phyloP scores from a whole-genome alignment of 2,797 vertebrate genomes.

The Phrynocephalus forsythii region DNA sequence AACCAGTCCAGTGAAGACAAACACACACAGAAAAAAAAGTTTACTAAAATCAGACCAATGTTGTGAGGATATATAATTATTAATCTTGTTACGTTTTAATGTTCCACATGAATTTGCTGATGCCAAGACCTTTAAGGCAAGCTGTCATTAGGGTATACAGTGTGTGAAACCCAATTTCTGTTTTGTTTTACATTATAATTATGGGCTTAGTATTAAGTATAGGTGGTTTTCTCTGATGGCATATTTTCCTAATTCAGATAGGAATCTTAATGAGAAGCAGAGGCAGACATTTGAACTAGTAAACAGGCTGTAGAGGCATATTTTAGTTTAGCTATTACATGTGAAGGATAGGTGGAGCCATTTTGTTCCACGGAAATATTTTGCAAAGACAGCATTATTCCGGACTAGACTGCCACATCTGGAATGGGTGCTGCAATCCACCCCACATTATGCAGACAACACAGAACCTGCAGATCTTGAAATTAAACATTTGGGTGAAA shows the following conservation, averaged over 20 bases:
- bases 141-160: constrained; percentile 38
- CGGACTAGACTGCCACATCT: background rate
- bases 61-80: constrained; percentile 15
- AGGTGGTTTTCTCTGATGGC: constrained; percentile 49
- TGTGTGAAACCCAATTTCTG: constrained; percentile 38
- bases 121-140: constrained; percentile 51
- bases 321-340: constrained; percentile 20
- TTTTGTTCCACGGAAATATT: background rate
- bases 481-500: background rate
- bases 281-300: constrained; percentile 29
- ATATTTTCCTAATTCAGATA: constrained; percentile 61
- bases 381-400: background rate
- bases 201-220: constrained; percentile 47
- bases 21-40: background rate
- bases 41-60: constrained; percentile 1
- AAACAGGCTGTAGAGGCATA: background rate
- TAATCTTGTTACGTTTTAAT: background rate
- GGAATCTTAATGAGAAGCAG: constrained; percentile 46
- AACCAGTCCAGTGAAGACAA: too few relatives aligned
- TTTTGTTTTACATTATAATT: constrained; percentile 55
- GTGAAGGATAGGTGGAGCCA: background rate
- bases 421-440: background rate
- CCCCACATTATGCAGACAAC: background rate
- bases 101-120: constrained; percentile 47
- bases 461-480: background rate